These are phyloP conservation scores for Callipepla californica DNA, from an alignment of 2,113 vertebrate genomes.

Conservation along the genomic window DNA sequence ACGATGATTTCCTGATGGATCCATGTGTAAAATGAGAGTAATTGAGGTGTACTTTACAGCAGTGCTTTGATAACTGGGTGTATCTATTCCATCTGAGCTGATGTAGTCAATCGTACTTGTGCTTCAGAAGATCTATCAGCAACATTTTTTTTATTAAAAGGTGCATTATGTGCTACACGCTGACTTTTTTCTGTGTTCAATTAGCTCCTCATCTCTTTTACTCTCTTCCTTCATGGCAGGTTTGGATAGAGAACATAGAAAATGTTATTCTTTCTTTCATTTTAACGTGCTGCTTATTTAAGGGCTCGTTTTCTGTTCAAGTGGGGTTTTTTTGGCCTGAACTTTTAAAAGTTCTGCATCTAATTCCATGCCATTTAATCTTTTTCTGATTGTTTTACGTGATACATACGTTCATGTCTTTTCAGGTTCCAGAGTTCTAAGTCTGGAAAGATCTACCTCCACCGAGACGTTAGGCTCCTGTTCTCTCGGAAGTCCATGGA, in stretches of 20 bases:
- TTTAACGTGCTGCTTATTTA: background rate
- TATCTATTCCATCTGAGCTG: background rate
- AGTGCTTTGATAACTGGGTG: background rate
- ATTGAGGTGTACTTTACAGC: background rate
- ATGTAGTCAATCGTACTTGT: background rate
- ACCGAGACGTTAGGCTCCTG: slow-evolving; percentile 96
- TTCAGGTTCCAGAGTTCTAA: slow-evolving; percentile 99
- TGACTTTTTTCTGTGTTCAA: background rate
- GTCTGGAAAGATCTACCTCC: slow-evolving; percentile 99
- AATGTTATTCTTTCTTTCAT: background rate
- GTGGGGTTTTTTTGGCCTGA: background rate
- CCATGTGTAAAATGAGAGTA: background rate
- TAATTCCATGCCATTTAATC: background rate
- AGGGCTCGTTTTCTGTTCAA: background rate
- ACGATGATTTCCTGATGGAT: background rate
- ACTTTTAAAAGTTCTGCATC: background rate
- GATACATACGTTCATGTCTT: slow-evolving; percentile 27
- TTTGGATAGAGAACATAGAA: background rate
- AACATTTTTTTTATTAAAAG: background rate
- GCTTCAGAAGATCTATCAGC: background rate
- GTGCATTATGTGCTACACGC: background rate
- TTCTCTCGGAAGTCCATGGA: slow-evolving; percentile 99
- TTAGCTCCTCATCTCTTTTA: background rate
- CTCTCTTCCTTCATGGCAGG: background rate
- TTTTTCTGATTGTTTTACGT: background rate